Conservation (phyloP, 2,113 vertebrate genomes). For the Lasiurus borealis region DNA sequence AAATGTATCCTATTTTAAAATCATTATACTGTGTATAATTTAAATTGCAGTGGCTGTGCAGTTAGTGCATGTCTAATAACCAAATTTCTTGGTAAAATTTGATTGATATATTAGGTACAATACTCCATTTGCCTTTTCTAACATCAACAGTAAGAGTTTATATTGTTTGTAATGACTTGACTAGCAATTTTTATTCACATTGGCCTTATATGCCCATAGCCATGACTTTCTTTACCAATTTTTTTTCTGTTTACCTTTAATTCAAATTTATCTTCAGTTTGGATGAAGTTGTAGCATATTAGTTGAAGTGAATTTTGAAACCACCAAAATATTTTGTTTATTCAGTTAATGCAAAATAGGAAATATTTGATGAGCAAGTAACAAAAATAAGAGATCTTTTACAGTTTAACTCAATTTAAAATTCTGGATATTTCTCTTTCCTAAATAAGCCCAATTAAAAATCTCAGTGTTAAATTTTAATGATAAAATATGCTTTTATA, state of each 20-base stretch:
- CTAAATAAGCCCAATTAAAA: background rate
- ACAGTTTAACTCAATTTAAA: constrained; percentile 3
- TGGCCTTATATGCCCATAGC: background rate
- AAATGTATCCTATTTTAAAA: background rate
- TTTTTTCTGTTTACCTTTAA: background rate
- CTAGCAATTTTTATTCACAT: background rate
- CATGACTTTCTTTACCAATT: background rate
- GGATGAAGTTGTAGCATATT: background rate
- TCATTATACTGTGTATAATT: background rate
- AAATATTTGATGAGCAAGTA: constrained; percentile 10
- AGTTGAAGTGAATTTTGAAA: background rate
- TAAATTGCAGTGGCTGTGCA: background rate
- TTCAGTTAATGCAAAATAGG: background rate
- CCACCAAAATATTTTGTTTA: background rate
- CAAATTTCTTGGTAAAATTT: constrained; percentile 4
- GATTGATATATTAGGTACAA: background rate
- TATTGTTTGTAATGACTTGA: background rate
- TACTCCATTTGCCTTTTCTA: background rate
- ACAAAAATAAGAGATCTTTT: background rate
- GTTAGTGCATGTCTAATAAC: background rate
- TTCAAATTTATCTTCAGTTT: background rate
- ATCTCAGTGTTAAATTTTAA: background rate
- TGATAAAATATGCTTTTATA: background rate
- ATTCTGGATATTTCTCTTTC: background rate
- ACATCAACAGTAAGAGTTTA: background rate